Evolutionary conservation across 2,797 vertebrate species (phyloP).

Genomic region (Loris lydekkerianus): DNA sequence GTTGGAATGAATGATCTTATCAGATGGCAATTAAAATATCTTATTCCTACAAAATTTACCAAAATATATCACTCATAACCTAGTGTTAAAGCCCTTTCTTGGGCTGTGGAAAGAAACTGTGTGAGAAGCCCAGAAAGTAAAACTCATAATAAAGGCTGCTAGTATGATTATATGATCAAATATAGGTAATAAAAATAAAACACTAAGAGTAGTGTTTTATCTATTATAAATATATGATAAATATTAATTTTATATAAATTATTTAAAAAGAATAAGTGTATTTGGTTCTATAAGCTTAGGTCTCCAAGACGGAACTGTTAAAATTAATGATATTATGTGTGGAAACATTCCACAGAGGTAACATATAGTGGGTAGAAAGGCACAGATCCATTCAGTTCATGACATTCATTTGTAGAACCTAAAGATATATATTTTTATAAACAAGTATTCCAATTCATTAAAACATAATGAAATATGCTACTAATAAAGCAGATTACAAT

Average conservation of each 20-base stretch:
- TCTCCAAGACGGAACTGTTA: background rate
- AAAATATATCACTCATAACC: background rate
- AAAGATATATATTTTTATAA: background rate
- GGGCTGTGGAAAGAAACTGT: accelerated
- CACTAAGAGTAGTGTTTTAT: background rate
- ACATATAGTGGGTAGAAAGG: background rate
- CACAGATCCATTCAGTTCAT: background rate
- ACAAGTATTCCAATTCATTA: background rate
- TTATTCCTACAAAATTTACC: background rate
- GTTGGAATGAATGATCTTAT: background rate
- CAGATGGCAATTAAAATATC: background rate
- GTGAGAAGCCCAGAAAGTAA: background rate
- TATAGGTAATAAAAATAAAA: background rate
- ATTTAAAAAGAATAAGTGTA: background rate
- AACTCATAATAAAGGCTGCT: background rate
- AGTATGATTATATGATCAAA: background rate
- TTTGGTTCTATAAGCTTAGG: background rate
- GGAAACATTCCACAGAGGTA: background rate
- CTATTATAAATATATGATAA: background rate
- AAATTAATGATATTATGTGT: background rate
- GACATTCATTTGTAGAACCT: background rate
- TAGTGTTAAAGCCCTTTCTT: accelerated
- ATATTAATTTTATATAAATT: background rate
- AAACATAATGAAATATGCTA: background rate
- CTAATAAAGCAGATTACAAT: background rate